phyloP scores from a whole-genome alignment of 2,797 vertebrate species.

The Oreonectes daqikongensis region DNA sequence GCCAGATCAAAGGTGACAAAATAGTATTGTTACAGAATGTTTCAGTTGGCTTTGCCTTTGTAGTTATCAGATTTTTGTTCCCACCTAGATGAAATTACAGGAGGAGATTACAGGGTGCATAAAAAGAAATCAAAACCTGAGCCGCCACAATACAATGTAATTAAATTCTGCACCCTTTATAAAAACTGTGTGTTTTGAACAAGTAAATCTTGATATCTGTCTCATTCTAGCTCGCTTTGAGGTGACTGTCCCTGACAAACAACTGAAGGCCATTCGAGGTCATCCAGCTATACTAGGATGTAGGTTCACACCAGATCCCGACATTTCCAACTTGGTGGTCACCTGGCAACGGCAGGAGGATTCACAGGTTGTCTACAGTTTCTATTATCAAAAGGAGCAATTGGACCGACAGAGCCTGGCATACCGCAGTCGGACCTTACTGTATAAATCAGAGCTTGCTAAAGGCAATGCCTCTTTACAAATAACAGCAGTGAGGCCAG shows the following conservation, averaged over 20 bases:
- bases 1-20: too few relatives aligned
- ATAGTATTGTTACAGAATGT: too few relatives aligned
- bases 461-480: constrained; percentile 60
- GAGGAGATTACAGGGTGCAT: too few relatives aligned
- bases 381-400: constrained; percentile 59
- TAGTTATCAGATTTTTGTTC: too few relatives aligned
- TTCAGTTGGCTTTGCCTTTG: too few relatives aligned
- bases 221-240: constrained; percentile 49
- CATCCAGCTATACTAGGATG: constrained; percentile 51
- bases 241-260: constrained; percentile 34
- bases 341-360: constrained; percentile 60
- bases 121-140: too few relatives aligned
- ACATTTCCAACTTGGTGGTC: constrained; percentile 46
- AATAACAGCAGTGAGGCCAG: constrained; percentile 37
- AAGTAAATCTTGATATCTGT: not conserved
- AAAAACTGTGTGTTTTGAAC: not conserved
- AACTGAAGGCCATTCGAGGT: constrained; percentile 47
- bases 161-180: not conserved
- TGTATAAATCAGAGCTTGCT: constrained; percentile 51
- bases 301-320: constrained; percentile 39
- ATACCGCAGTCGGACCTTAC: constrained; percentile 53
- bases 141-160: not conserved
- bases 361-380: constrained; percentile 61
- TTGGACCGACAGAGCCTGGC: constrained; percentile 37
- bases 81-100: not conserved